Conservation (phyloP, 2,797 vertebrate species). For the Alauda arvensis region DNA sequence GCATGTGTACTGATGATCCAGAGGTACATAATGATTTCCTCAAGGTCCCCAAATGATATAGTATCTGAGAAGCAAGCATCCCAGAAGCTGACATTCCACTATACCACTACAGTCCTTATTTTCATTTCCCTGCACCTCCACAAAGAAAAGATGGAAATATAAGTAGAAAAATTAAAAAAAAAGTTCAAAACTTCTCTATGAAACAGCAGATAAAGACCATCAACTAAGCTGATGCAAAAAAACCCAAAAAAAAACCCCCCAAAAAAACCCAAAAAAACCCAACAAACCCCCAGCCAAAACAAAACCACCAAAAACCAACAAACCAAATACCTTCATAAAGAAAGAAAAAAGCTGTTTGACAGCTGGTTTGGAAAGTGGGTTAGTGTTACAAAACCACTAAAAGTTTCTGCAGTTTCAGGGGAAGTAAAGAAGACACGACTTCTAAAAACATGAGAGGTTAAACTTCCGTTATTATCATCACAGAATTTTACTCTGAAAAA, state of each 20-base stretch:
- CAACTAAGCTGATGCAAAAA: background rate
- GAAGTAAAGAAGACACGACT: background rate
- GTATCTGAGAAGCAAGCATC: background rate
- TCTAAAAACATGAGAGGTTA: background rate
- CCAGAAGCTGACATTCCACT: background rate
- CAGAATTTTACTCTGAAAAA: background rate
- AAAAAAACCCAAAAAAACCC: background rate
- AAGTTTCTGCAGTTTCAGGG: background rate
- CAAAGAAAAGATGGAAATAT: background rate
- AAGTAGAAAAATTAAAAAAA: background rate
- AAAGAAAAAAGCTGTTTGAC: background rate
- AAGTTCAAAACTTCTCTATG: background rate
- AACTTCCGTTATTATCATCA: background rate
- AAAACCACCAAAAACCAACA: background rate
- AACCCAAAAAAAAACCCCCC: background rate
- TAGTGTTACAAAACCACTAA: background rate
- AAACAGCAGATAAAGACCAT: background rate
- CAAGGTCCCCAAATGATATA: background rate
- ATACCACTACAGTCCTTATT: background rate
- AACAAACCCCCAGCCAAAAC: background rate
- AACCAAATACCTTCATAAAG: background rate
- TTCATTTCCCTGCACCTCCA: background rate
- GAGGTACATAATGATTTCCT: background rate
- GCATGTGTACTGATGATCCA: background rate
- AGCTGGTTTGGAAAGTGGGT: background rate